Percentiles rank a stretch among this genome's conserved stretches.
phyloP scores from a whole-genome alignment of 2,113 vertebrate genomes.

The Lagenorhynchus albirostris region DNA sequence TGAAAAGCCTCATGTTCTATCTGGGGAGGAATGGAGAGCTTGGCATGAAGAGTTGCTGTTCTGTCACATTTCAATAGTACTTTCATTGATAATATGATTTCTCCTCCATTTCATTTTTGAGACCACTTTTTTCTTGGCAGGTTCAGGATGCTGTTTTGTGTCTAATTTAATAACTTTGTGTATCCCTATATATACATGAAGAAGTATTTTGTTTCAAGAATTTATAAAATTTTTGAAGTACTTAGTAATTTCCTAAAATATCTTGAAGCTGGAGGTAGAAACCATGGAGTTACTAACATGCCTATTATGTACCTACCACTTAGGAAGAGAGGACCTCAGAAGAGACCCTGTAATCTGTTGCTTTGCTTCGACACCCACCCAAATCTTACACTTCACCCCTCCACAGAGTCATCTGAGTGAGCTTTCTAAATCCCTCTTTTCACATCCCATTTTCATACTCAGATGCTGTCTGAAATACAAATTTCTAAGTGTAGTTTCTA shows the following conservation, averaged over 20 bases:
- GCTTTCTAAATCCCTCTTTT: background rate
- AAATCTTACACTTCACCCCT: background rate
- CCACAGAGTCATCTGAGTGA: background rate
- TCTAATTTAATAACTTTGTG: background rate
- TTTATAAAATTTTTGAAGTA: background rate
- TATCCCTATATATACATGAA: background rate
- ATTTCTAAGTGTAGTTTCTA: background rate
- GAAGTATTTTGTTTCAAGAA: background rate
- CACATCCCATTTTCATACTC: background rate
- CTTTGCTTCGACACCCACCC: background rate
- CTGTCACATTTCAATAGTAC: background rate
- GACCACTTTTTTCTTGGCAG: background rate
- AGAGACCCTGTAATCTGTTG: background rate
- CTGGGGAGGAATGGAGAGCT: background rate
- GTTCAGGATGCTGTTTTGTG: background rate
- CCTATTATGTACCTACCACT: background rate
- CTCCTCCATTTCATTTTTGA: background rate
- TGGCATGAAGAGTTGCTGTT: background rate
- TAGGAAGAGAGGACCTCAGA: background rate
- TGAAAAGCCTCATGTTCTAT: background rate
- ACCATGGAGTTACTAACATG: background rate
- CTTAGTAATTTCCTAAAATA: background rate
- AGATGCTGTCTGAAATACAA: accelerated
- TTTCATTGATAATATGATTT: background rate
- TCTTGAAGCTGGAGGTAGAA: background rate